Conservation (phyloP, 1,140 invertebrate genomes). For the Lordiphosa mommai region DNA sequence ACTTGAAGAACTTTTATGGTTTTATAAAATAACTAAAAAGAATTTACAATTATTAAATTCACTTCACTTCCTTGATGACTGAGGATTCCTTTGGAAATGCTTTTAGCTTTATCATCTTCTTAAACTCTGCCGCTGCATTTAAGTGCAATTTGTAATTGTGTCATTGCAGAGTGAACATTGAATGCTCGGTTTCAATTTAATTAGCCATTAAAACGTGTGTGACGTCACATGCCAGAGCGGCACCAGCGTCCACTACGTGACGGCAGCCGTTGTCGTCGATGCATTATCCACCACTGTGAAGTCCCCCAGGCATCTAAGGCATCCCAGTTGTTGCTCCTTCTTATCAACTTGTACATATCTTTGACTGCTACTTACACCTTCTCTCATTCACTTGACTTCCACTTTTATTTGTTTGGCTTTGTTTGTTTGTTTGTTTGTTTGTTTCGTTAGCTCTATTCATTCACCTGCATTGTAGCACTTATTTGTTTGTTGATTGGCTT, state of each 20-base stretch:
- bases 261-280: slow-evolving; percentile 25
- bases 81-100: no score
- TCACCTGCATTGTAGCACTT: not conserved
- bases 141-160: slow-evolving; percentile 75
- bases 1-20: no score
- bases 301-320: slow-evolving; percentile 7
- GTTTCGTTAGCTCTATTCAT: slow-evolving; percentile 7
- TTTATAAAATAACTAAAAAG: no score
- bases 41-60: no score
- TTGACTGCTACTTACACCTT: slow-evolving; percentile 17
- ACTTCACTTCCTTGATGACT: no score
- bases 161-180: slow-evolving; percentile 34
- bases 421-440: slow-evolving; percentile 3
- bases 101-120: no score
- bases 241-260: slow-evolving; percentile 54
- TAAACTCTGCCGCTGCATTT: slow-evolving; percentile 17
- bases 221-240: slow-evolving; percentile 64
- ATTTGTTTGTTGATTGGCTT: slow-evolving; percentile 52
- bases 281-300: no score
- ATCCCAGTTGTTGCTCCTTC: slow-evolving; percentile 19
- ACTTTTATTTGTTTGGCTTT: slow-evolving; percentile 46
- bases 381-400: slow-evolving; percentile 27
- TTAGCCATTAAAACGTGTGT: slow-evolving; percentile 73
- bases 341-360: slow-evolving; percentile 10
- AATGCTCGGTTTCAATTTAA: slow-evolving; percentile 61